Percentiles rank a stretch among this genome's conserved stretches.
phyloP scores from a whole-genome alignment of 2,797 vertebrate species.

The Labroides dimidiatus region DNA sequence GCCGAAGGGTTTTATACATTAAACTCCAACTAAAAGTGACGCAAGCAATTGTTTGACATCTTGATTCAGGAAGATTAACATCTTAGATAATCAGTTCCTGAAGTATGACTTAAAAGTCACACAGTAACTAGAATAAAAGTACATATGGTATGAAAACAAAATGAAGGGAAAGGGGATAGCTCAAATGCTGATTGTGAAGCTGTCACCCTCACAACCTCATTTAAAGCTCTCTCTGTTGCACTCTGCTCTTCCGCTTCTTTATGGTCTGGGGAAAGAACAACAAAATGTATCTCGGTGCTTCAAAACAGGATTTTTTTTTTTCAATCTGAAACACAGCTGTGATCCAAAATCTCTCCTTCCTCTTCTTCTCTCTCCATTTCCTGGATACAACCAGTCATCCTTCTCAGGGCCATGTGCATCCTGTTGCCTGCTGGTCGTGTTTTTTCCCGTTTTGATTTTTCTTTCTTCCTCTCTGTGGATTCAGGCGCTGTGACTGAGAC shows the following conservation, averaged over 20 bases:
- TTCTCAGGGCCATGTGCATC: conserved; percentile 84
- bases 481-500: conserved; percentile 22
- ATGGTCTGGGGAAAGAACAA: conserved; percentile 54
- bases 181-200: background rate
- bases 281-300: conserved; percentile 45
- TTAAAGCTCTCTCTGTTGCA: background rate
- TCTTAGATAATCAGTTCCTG: background rate
- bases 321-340: conserved; percentile 65
- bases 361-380: conserved; percentile 80
- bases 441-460: conserved; percentile 63
- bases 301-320: conserved; percentile 71
- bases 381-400: conserved; percentile 76
- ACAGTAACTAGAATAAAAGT: no score
- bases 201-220: background rate
- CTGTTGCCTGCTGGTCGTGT: conserved; percentile 76
- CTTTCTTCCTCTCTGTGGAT: conserved; percentile 23
- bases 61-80: no score
- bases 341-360: conserved; percentile 74
- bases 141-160: background rate
- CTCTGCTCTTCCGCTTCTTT: conserved; percentile 7
- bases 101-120: background rate
- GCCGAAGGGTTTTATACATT: background rate
- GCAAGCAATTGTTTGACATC: background rate
- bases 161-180: background rate
- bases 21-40: background rate